Evolutionary conservation across 2,888 invertebrate genomes (phyloP), one percentile per base, ranked within the genome.

Genomic region (Flabesymbios commensalis): DNA sequence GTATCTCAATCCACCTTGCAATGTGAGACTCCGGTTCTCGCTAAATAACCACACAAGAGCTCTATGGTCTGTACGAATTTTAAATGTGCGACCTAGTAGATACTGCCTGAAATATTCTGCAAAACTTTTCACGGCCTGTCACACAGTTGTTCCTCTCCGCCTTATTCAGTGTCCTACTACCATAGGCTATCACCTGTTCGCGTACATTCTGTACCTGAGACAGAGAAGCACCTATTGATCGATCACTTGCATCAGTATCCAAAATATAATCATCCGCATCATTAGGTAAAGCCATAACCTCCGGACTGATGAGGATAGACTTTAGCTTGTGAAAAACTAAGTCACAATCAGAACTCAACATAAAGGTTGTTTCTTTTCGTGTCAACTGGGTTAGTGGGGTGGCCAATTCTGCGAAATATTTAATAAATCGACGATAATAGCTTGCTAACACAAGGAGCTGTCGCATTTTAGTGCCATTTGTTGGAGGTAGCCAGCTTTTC

Each of bases 61-160:
- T 2, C 61, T 58, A 59, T 74, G 72, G 57, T 72, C 72, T 24
- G 71, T 68, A n/a, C 71, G 32, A 1, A 72, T 58, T 3, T 59
- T 26, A 59, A 72, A 69, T 7, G 59, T 3, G 41, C 57, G 41
- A 5, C 68, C 69, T 39, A 58, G 64, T 22, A 74, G 59, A 51
- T 68, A 74, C 39, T 63, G 69, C 22, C 63, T 54, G 48, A 67
- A 73, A 19, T 71, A 59, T 36, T 63, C 65, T 3, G 72, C 55
- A 56, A 68, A 68, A 17, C 45, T 47, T 2, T 69, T 47, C 14
- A 59, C 55, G 1, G 65, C 65, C 48, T 1, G 65, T 66, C 2
- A 59, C 59, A 57, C 65, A 62, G 47, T 66, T 62, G 19, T 58
- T 49, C n/a, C 53, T 33, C 31, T 67, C 57, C 1, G 58, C 5